Conservation (phyloP, 2,888 invertebrate species). For the Dendrolimus pini region DNA sequence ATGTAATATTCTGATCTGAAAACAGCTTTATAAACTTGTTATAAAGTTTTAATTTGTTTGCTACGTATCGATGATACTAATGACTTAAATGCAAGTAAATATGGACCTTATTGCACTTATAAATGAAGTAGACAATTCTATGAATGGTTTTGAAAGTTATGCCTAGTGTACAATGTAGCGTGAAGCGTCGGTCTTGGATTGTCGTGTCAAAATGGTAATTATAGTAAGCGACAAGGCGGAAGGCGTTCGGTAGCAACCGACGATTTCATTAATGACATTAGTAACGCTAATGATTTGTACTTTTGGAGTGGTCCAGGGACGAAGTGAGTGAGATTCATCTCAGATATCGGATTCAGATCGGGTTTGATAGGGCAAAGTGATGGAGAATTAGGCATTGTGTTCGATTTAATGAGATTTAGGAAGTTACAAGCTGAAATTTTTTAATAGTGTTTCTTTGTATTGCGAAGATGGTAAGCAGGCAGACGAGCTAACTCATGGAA, state of each 20-base stretch:
- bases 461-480: no score
- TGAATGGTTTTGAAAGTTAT: constrained; percentile 9
- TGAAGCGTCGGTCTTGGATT: constrained; percentile 19
- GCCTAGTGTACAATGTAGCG: constrained; percentile 13
- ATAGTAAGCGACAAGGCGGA: constrained; percentile 41
- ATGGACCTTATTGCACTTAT: background rate
- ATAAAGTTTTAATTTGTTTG: constrained; percentile 5
- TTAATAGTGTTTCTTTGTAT: no score
- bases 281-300: constrained; percentile 48
- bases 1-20: constrained; percentile 3
- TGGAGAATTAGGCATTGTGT: background rate
- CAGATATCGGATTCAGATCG: background rate
- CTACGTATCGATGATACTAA: background rate
- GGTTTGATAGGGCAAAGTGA: background rate
- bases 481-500: no score
- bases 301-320: constrained; percentile 31
- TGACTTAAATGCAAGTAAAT: background rate
- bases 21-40: constrained; percentile 3
- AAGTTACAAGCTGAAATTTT: no score
- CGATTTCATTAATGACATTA: constrained; percentile 64
- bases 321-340: constrained; percentile 18
- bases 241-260: constrained; percentile 55
- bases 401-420: no score
- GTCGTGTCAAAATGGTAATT: constrained; percentile 34
- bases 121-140: constrained; percentile 6